Base-by-base conservation (phyloP, 2,113 vertebrate genomes). In the Channa argus region DNA sequence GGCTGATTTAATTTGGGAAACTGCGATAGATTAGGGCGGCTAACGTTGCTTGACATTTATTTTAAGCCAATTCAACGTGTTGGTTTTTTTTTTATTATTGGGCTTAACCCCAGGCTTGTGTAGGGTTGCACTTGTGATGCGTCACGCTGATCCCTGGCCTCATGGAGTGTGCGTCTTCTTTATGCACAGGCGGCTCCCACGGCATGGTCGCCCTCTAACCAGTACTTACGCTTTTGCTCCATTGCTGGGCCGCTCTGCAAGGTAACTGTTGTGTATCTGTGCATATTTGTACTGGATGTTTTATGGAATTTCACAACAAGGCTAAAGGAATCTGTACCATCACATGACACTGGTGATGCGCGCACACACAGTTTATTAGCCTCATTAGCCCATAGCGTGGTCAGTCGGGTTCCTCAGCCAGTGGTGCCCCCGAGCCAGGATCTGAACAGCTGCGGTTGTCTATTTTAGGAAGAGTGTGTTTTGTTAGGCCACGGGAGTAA, bases 361-460 rank as follows among this genome's bases (percentile, higher is more conserved):
- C 63, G 51, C 63, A 39, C 54, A 56, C 59, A 45, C 63, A 63
- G 41, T 50, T 46, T 75, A 58, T 64, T 52, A 66, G 39, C 63
- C 44, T 45, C 59, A 49, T 37, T 41, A 41, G 4, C 1, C 24
- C 24, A 24, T 24, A 75, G 66, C 52, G 8, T 72, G 79, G 76
- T 43, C 64, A 80, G 81, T 69, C 70, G 76, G 77, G 45, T 82
- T 78, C 63, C 72, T 46, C 72, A 62, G 83, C 71, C 73, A 39
- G 70, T 37, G 54, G 54, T 64, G 50, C 74, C 89, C 67, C 37
- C 12, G 74, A 71, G 86, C 80, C 80, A 91, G 80, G 89, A 90
- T 85, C 77, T 69, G 86, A 91, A 90, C 92, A 91, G 90, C 89
- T 93, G 92, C 91, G 86, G 71, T 74, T 58, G 63, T 80, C 92